Conservation (phyloP, 2,888 invertebrate species). For the Acrobasis suavella region DNA sequence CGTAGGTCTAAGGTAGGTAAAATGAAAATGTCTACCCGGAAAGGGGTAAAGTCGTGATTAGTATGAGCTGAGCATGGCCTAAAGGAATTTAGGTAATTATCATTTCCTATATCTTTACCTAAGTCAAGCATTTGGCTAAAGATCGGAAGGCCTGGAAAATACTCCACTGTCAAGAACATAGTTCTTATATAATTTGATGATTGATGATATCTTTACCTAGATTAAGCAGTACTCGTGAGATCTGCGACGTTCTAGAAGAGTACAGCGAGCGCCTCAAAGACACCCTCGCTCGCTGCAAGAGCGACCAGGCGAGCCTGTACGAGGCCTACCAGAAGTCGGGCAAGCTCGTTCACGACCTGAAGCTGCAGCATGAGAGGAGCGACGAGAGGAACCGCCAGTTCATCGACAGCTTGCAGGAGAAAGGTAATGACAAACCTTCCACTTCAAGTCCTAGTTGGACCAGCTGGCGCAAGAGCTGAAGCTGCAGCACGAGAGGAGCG, state of each 20-base stretch:
- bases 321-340: conserved; percentile 53
- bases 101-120: no score
- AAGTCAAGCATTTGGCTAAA: no score
- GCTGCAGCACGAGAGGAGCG: conserved; percentile 33
- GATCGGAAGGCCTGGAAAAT: no score
- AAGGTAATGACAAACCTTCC: conserved; percentile 32
- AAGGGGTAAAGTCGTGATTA: no score
- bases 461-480: conserved; percentile 40
- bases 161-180: no score
- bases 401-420: conserved; percentile 41
- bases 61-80: no score
- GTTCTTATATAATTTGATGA: no score
- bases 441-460: no score
- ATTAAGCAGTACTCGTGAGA: conserved; percentile 52
- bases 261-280: conserved; percentile 53
- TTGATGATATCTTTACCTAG: conserved; percentile 29
- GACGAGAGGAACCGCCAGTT: conserved; percentile 34
- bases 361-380: conserved; percentile 33
- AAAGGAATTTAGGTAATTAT: no score
- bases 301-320: conserved; percentile 53
- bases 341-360: conserved; percentile 39
- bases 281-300: conserved; percentile 51
- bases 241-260: conserved; percentile 60
- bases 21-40: no score
- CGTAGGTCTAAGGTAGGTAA: no score